A percentile compares a stretch with the other conserved stretches of the same genome.
These are phyloP conservation scores for Harpegnathos saltator DNA, from an alignment of 1,140 invertebrate genomes.

Conservation along the genomic window DNA sequence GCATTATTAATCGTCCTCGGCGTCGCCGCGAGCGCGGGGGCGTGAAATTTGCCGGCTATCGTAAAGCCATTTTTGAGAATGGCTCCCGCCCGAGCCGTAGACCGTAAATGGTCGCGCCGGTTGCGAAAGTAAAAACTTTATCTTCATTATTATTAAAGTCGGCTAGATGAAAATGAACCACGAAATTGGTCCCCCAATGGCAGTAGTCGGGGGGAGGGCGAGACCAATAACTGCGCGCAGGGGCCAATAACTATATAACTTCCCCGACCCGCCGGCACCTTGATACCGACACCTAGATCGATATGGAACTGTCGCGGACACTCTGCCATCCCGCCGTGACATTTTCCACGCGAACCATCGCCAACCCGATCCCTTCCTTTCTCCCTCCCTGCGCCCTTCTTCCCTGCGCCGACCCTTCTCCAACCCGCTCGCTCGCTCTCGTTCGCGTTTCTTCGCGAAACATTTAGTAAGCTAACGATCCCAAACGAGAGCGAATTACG, in stretches of 20 bases:
- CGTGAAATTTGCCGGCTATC: constrained; percentile 47
- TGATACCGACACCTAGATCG: constrained; percentile 72
- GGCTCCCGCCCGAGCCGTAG: constrained; percentile 49
- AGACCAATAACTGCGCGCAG: constrained; percentile 73
- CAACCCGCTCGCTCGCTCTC: no score
- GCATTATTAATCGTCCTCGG: constrained; percentile 41
- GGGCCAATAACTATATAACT: constrained; percentile 75
- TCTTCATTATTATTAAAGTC: constrained; percentile 76
- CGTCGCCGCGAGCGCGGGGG: not conserved
- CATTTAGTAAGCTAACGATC: constrained; percentile 60
- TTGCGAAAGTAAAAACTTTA: constrained; percentile 62
- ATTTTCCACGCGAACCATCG: constrained; percentile 27
- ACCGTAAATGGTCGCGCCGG: constrained; percentile 32
- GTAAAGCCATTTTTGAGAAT: constrained; percentile 61
- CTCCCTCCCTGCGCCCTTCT: no score
- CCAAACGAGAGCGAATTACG: constrained; percentile 52
- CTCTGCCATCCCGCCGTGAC: constrained; percentile 25
- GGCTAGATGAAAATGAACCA: constrained; percentile 74
- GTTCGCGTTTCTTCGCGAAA: constrained; percentile 37
- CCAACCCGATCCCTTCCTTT: no score
- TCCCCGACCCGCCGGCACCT: constrained; percentile 54
- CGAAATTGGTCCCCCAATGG: constrained; percentile 74
- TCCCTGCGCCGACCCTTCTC: no score
- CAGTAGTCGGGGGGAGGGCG: constrained; percentile 48
- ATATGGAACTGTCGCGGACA: constrained; percentile 67